phyloP scores from a whole-genome alignment of 2,113 vertebrate species.

The Leptocoma aspasia region DNA sequence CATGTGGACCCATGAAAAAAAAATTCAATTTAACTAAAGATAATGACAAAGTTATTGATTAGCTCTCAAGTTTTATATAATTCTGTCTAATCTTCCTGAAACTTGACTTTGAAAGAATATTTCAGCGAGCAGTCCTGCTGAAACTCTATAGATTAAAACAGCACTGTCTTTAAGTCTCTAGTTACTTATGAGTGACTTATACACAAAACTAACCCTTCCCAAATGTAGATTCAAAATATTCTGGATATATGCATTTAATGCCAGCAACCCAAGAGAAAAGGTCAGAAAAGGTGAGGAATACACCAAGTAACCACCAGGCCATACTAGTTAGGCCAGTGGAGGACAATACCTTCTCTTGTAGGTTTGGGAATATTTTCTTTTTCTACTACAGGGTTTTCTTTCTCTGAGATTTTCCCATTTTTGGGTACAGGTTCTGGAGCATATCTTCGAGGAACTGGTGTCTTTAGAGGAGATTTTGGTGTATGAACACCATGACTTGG shows the following conservation, averaged over 20 bases:
- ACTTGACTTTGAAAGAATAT: not conserved
- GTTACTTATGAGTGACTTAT: not conserved
- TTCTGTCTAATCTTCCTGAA: not conserved
- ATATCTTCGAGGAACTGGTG: constrained; percentile 77
- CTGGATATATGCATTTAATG: not conserved
- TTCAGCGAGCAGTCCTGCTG: not conserved
- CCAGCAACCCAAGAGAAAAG: not conserved
- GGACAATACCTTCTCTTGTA: constrained; percentile 9
- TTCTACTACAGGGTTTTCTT: constrained; percentile 36
- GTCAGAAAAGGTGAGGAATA: not conserved
- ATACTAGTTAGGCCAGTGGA: not conserved
- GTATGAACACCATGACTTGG: not conserved
- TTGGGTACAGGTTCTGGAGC: constrained; percentile 79
- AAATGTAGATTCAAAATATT: not conserved
- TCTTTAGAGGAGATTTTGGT: constrained; percentile 69
- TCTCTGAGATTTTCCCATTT: constrained; percentile 50
- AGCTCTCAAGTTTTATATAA: not conserved
- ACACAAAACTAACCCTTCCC: not conserved
- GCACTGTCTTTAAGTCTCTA: not conserved
- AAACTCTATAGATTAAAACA: not conserved
- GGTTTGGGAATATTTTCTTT: constrained; percentile 64
- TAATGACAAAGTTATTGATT: not conserved
- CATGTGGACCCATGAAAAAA: too few relatives aligned
- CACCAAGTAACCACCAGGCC: not conserved
- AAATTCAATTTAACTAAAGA: not conserved